These are phyloP conservation scores for Metacarcinus magister DNA, from an alignment of 2,888 invertebrate genomes.

Conservation along the genomic window DNA sequence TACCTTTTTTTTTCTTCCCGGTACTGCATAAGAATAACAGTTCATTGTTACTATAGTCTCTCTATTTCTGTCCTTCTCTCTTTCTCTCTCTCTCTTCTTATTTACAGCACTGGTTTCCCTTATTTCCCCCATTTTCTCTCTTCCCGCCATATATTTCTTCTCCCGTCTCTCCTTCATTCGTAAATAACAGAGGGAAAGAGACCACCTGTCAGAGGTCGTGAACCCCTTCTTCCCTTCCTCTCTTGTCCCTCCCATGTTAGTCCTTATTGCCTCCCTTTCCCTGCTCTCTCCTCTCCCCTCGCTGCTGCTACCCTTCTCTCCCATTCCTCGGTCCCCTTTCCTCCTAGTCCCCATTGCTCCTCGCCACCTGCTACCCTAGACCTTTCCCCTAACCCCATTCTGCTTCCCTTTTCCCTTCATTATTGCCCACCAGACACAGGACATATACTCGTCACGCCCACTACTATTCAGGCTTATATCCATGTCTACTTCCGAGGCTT, in stretches of 20 bases:
- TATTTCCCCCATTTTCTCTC: neutral
- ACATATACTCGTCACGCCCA: constrained; percentile 54
- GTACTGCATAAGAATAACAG: neutral
- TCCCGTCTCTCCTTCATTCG: neutral
- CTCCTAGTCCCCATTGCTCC: neutral
- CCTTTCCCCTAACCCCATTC: constrained; percentile 5
- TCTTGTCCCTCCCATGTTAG: constrained; percentile 5
- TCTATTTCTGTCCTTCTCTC: neutral
- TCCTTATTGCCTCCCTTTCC: neutral
- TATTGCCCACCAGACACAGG: constrained; percentile 54
- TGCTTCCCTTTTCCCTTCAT: constrained; percentile 52
- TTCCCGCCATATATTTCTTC: constrained; percentile 29
- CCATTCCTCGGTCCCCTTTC: neutral
- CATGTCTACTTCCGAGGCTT: neutral
- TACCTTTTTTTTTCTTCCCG: neutral
- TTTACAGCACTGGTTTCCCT: neutral
- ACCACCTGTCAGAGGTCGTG: constrained; percentile 63
- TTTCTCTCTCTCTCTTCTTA: constrained; percentile 62
- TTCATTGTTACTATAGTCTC: neutral
- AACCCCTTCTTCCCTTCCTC: constrained; percentile 61
- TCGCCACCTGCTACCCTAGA: constrained; percentile 8
- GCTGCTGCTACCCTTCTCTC: neutral
- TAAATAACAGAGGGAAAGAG: constrained; percentile 60
- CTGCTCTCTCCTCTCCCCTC: neutral
- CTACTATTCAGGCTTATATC: neutral